These are phyloP conservation scores for Cephus nigrinus DNA, from an alignment of 2,888 invertebrate species.

Conservation along the genomic window DNA sequence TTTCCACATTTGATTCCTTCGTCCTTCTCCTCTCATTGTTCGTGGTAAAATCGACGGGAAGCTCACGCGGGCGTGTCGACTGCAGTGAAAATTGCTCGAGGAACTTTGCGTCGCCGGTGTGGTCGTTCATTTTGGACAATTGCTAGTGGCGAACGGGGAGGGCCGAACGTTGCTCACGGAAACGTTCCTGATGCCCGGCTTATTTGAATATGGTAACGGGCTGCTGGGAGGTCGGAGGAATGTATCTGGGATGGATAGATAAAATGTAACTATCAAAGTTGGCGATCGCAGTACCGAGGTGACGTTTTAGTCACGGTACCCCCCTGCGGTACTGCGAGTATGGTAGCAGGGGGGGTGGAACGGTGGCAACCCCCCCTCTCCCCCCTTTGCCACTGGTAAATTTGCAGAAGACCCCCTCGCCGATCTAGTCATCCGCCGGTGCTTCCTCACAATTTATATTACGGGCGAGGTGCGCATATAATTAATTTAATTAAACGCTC, in stretches of 20 bases:
- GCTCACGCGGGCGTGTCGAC: background rate
- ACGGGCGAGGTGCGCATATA: conserved; percentile 63
- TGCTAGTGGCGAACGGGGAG: background rate
- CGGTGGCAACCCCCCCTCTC: conserved; percentile 16
- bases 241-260: conserved; percentile 57
- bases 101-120: conserved; percentile 12
- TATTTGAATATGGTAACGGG: background rate
- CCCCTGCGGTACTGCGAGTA: background rate
- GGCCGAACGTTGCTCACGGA: background rate
- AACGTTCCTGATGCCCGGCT: background rate
- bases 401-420: conserved; percentile 16
- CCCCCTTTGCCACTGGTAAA: conserved; percentile 21
- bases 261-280: conserved; percentile 65
- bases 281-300: conserved; percentile 54
- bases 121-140: background rate
- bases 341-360: background rate
- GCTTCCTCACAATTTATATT: conserved; percentile 62
- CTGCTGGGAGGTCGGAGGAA: conserved; percentile 27
- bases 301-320: background rate
- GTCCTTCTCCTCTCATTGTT: background rate
- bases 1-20: background rate
- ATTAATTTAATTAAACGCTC: conserved; percentile 66
- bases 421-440: conserved; percentile 25
- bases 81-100: conserved; percentile 3
- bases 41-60: background rate